These are phyloP conservation scores for Thunnus thynnus DNA, from an alignment of 2,113 vertebrate genomes.

Conservation along the genomic window DNA sequence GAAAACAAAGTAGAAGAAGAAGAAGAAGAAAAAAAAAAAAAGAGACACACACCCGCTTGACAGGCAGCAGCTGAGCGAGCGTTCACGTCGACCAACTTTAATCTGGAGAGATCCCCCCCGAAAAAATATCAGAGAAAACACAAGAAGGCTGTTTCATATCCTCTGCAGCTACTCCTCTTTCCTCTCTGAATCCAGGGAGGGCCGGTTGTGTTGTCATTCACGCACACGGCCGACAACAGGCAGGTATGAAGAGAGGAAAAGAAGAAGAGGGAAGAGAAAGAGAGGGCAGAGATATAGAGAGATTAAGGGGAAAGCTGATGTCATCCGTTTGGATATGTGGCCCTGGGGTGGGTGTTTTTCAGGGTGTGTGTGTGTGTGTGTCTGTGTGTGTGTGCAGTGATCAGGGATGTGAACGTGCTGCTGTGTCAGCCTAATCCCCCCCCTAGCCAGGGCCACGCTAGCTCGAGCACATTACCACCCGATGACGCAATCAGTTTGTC, in stretches of 20 bases:
- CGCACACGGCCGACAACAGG: constrained; percentile 7
- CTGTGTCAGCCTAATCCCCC: constrained; percentile 82
- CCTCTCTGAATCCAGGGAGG: constrained; percentile 1
- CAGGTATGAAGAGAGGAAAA: constrained; percentile 34
- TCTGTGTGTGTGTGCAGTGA: constrained; percentile 42
- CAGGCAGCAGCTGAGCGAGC: constrained; percentile 23
- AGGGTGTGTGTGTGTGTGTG: constrained; percentile 18
- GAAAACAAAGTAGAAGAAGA: background rate
- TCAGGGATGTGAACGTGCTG: constrained; percentile 66
- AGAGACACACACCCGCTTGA: constrained; percentile 21
- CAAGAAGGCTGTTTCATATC: constrained; percentile 27
- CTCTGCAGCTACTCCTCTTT: constrained; percentile 47
- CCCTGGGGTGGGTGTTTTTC: constrained; percentile 43
- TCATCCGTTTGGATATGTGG: constrained; percentile 70
- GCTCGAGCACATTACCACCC: constrained; percentile 68
- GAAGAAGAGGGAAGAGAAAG: constrained; percentile 27
- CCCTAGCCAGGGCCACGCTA: constrained; percentile 42
- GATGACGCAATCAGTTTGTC: constrained; percentile 78
- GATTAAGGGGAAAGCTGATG: constrained; percentile 74
- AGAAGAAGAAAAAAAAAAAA: background rate
- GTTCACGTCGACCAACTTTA: constrained; percentile 32
- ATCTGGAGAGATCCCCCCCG: constrained; percentile 24
- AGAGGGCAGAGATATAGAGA: constrained; percentile 48
- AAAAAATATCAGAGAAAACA: constrained; percentile 13
- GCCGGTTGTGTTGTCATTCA: background rate